These are phyloP conservation scores for Catalaphyllia jardinei DNA, from an alignment of 64 coral and sea anemone species.

Conservation along the genomic window DNA sequence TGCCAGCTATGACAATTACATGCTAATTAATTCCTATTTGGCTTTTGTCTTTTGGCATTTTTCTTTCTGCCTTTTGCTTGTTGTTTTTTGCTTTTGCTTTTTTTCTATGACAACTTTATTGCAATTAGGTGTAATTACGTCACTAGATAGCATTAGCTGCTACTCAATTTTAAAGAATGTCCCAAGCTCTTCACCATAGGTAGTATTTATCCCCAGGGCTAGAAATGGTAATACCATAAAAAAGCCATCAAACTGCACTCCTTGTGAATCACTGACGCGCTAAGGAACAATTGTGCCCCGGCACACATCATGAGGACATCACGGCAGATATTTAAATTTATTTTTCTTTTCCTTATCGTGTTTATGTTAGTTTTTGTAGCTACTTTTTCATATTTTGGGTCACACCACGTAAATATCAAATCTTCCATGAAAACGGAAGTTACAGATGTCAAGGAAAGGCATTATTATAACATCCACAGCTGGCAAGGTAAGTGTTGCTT, in stretches of 20 bases:
- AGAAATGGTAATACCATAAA: too few relatives aligned
- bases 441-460: neutral
- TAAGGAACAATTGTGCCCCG: neutral
- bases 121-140: too few relatives aligned
- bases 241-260: neutral
- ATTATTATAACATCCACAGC: neutral
- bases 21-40: too few relatives aligned
- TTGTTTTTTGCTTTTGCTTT: too few relatives aligned
- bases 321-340: neutral
- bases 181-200: too few relatives aligned
- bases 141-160: too few relatives aligned
- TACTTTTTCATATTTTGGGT: neutral
- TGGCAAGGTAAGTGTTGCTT: conserved; percentile 20
- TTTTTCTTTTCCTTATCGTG: neutral
- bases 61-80: too few relatives aligned
- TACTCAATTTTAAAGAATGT: too few relatives aligned
- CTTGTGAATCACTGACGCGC: neutral
- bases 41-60: too few relatives aligned
- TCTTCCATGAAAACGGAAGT: neutral
- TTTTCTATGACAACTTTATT: too few relatives aligned
- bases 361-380: neutral
- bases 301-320: neutral
- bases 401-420: neutral
- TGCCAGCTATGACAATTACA: too few relatives aligned
- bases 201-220: too few relatives aligned